Percentiles rank a stretch among this genome's conserved stretches.
phyloP scores from a whole-genome alignment of 2,113 vertebrate species.

The Paratilapia polleni region DNA sequence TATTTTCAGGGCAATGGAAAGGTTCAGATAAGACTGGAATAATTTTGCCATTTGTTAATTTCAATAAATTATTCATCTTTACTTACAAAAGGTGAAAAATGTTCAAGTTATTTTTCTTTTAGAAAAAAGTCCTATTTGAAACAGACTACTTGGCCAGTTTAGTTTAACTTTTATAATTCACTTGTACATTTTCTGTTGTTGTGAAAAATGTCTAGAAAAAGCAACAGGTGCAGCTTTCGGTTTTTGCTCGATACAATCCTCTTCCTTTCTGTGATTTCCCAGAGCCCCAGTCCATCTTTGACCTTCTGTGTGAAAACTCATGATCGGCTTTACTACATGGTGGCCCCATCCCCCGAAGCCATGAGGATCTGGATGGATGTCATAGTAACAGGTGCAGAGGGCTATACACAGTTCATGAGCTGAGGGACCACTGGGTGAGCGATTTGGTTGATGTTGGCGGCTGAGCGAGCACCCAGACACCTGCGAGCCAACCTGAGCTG shows the following conservation, averaged over 20 bases:
- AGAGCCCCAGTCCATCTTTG: conserved; percentile 93
- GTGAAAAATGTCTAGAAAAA: conserved; percentile 7
- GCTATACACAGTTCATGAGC: conserved; percentile 96
- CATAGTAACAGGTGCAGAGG: conserved; percentile 95
- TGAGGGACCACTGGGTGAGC: conserved; percentile 69
- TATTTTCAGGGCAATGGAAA: neutral
- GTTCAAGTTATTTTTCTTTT: neutral
- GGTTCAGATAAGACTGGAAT: neutral
- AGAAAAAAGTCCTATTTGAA: neutral
- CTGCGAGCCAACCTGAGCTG: conserved; percentile 19
- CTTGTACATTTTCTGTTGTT: conserved; percentile 1
- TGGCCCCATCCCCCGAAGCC: conserved; percentile 93
- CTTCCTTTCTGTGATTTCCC: conserved; percentile 25
- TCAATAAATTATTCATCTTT: neutral
- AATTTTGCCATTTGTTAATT: neutral
- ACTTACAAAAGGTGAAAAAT: neutral
- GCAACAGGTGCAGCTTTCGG: conserved; percentile 45
- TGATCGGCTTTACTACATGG: conserved; percentile 96
- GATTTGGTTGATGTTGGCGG: conserved; percentile 15
- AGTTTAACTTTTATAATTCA: neutral
- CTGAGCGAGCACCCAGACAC: conserved; percentile 1
- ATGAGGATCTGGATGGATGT: conserved; percentile 91
- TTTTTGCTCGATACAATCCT: conserved; percentile 1
- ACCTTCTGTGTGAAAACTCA: conserved; percentile 99
- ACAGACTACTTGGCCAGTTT: neutral